A percentile compares a stretch with the other conserved stretches of the same genome.
Evolutionary conservation across 2,888 invertebrate species (phyloP).

Genomic region (Cheilosia scutellata): DNA sequence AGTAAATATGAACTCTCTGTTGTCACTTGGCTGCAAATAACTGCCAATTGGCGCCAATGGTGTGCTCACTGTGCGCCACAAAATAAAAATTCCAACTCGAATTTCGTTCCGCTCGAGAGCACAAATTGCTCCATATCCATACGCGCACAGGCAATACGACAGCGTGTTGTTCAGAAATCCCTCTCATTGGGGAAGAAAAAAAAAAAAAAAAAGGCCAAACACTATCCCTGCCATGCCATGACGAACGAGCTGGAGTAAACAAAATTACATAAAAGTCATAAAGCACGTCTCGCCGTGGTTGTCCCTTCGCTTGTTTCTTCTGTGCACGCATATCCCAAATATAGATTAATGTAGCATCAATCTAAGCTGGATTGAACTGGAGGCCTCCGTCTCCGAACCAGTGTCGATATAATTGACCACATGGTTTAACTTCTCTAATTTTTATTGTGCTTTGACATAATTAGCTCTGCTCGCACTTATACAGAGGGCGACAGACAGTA

Average conservation of each 20-base stretch:
- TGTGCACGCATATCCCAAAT: slow-evolving; percentile 13
- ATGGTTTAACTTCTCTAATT: slow-evolving; percentile 28
- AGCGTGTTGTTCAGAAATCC: neutral
- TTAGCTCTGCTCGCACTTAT: slow-evolving; percentile 24
- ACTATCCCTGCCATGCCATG: no score
- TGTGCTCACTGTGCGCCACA: neutral
- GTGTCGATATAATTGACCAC: slow-evolving; percentile 57
- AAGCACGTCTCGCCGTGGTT: slow-evolving; percentile 46
- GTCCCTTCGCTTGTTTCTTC: slow-evolving; percentile 1
- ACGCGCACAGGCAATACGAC: slow-evolving; percentile 36
- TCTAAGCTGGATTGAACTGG: slow-evolving; percentile 13
- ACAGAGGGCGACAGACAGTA: slow-evolving; percentile 32
- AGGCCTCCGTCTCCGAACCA: slow-evolving; percentile 15
- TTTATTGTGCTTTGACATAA: slow-evolving; percentile 47
- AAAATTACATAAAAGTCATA: slow-evolving; percentile 47
- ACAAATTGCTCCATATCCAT: slow-evolving; percentile 20
- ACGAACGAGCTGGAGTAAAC: slow-evolving; percentile 16
- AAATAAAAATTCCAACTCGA: slow-evolving; percentile 16
- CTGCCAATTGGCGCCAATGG: slow-evolving; percentile 65
- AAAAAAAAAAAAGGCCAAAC: no score
- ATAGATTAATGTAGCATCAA: slow-evolving; percentile 48
- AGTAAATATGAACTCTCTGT: slow-evolving; percentile 51
- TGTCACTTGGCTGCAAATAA: slow-evolving; percentile 47
- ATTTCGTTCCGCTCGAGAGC: slow-evolving; percentile 60
- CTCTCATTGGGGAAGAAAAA: no score